Conservation (phyloP, 2,888 invertebrate species). For the Philereme transversata region DNA sequence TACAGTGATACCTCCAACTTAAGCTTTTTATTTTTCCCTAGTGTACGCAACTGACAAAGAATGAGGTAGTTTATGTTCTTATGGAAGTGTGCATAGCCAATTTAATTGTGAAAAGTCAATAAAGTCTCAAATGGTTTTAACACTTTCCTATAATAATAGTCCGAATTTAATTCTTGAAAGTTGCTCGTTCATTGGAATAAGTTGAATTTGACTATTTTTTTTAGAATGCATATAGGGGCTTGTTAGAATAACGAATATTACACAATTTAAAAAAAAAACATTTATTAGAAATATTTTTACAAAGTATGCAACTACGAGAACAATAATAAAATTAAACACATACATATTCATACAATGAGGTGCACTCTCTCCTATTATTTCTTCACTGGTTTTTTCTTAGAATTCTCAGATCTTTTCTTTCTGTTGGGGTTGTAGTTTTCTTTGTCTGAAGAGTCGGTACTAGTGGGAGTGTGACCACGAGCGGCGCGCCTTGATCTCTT, state of each 20-base stretch:
- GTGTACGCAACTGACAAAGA: neutral
- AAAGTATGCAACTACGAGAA: constrained; percentile 18
- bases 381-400: constrained; percentile 50
- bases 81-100: neutral
- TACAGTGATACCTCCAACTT: constrained; percentile 63
- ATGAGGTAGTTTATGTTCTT: neutral
- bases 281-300: constrained; percentile 15
- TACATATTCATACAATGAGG: constrained; percentile 4
- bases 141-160: neutral
- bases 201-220: neutral
- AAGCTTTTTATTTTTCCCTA: constrained; percentile 7
- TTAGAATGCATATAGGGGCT: neutral
- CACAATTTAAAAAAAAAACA: constrained; percentile 4
- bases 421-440: constrained; percentile 75
- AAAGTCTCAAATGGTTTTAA: neutral
- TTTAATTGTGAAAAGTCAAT: neutral
- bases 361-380: constrained; percentile 35
- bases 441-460: constrained; percentile 75
- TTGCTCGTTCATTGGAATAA: neutral
- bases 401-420: constrained; percentile 44
- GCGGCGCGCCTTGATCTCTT: constrained; percentile 45
- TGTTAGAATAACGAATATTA: neutral
- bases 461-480: constrained; percentile 62
- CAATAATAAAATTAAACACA: constrained; percentile 18
- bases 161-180: too few relatives aligned